Evolutionary conservation across 2,113 vertebrate species (phyloP).

Genomic region (Hyperoodon ampullatus): DNA sequence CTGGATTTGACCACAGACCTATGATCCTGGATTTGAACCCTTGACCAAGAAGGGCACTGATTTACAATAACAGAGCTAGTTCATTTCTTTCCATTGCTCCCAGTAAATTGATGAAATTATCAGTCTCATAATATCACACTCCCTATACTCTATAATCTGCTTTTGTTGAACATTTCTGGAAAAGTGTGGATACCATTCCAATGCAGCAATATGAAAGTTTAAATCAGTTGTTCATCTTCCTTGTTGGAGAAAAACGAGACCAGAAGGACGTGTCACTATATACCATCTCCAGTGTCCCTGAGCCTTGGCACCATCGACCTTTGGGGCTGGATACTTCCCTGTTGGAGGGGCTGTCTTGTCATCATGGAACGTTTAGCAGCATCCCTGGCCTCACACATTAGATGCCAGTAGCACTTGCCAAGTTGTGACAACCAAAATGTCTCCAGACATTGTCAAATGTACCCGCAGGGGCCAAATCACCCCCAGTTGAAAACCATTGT

Average conservation of each 20-base stretch:
- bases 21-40: not conserved
- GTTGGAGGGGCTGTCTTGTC: no score
- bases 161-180: not conserved
- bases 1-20: not conserved
- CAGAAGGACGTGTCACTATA: rapidly evolving
- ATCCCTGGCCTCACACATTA: not conserved
- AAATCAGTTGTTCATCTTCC: not conserved
- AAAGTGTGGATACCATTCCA: not conserved
- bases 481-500: not conserved
- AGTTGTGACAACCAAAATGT: not conserved
- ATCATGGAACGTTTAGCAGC: no score
- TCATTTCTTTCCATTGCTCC: not conserved
- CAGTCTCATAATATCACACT: not conserved
- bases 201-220: not conserved
- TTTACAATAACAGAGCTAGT: not conserved
- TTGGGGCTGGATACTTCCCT: not conserved
- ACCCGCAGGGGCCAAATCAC: not conserved
- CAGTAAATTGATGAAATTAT: not conserved
- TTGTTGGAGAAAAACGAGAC: not conserved
- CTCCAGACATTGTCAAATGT: not conserved
- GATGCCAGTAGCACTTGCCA: no score
- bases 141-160: not conserved
- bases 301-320: rapidly evolving
- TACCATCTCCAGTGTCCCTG: not conserved
- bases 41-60: not conserved